Conservation (phyloP, 1,140 invertebrate genomes). For the Ooceraea biroi region DNA sequence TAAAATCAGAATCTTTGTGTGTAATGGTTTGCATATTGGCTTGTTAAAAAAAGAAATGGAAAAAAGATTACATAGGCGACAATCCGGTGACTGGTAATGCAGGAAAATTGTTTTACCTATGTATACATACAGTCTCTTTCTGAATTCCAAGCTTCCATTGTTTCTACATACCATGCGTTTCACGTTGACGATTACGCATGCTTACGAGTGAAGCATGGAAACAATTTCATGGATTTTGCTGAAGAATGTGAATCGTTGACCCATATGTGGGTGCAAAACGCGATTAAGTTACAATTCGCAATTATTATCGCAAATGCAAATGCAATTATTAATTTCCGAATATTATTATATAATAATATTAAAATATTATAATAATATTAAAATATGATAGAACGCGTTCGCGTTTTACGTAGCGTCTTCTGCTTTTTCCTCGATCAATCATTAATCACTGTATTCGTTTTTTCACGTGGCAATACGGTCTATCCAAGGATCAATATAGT, state of each 20-base stretch:
- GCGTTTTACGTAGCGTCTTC: neutral
- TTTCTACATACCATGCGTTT: slow-evolving; percentile 25
- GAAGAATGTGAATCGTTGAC: slow-evolving; percentile 19
- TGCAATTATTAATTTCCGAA: slow-evolving; percentile 33
- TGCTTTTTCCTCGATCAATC: neutral
- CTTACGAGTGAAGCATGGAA: slow-evolving; percentile 14
- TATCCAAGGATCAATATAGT: too few relatives aligned
- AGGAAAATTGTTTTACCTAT: neutral
- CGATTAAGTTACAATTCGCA: neutral
- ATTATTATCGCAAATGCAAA: too few relatives aligned
- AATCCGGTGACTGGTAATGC: neutral
- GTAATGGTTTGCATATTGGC: neutral
- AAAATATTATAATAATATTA: too few relatives aligned
- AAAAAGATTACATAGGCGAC: neutral
- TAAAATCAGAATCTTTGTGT: neutral
- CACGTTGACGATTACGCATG: slow-evolving; percentile 36
- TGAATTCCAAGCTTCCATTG: neutral
- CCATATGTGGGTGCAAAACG: neutral
- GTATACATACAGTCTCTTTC: neutral
- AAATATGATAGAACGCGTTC: neutral
- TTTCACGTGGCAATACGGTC: neutral
- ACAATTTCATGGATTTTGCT: slow-evolving; percentile 46
- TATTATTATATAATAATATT: too few relatives aligned
- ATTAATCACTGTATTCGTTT: slow-evolving; percentile 1
- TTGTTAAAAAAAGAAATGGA: neutral